Evolutionary conservation across 2,888 invertebrate species (phyloP), one percentile per base, ranked within the genome.

Genomic region (Brenthis daphne): DNA sequence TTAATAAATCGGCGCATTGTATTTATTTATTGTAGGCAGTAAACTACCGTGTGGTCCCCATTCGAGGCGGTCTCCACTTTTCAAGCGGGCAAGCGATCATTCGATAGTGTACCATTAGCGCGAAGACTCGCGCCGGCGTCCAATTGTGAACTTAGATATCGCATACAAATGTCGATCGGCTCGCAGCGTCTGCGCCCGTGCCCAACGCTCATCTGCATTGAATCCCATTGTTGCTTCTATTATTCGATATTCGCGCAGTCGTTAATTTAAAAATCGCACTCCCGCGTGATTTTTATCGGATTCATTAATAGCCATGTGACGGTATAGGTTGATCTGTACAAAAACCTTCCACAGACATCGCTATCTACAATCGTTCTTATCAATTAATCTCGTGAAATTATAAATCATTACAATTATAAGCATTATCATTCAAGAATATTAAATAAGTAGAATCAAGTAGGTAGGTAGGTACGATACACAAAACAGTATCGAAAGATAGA

Each of bases 51-150:
- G 89, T 88, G 90, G 90, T 87, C 90, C 84, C 79, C 66, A 70
- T 85, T 82, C 85, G 83, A 80, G 89, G 87, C 90, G 90, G 90
- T 87, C 88, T 83, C 88, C 84, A 85, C 89, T 85, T 88, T 82
- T 87, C 87, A 88, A 88, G 83, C 82, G 81, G 83, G 80, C 79
- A 81, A 80, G 86, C 88, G 92, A 91, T 91, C 86, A 85, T 80
- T 85, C 87, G 92, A 92, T 92, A 92, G 87, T 89, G 92, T 88
- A 90, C 90, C 91, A 91, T 92, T 91, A 92, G 92, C 89, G 92
- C 92, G 89, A 91, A 90, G 86, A 86, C 79, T 90, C 91, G 89
- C 92, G 87, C 92, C 91, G 91, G 89, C 89, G 82, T 90, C 91
- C 92, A 92, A 92, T 92, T 92, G 92, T 92, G 87, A 87, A 87